Conservation (phyloP, 1,140 invertebrate genomes). For the Panulirus ornatus region DNA sequence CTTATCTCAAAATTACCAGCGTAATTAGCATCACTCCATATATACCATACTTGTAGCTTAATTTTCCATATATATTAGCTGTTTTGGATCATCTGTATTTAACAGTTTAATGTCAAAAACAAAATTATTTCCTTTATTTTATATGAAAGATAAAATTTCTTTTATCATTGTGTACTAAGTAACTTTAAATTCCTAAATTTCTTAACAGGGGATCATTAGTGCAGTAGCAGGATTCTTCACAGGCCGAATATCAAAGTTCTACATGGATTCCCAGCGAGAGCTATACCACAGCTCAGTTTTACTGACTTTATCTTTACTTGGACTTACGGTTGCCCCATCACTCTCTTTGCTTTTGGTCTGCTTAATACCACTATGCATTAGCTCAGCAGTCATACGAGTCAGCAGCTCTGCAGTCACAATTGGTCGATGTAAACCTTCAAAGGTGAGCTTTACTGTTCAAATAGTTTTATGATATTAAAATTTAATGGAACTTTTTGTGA, state of each 20-base stretch:
- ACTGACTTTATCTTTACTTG: conserved; percentile 72
- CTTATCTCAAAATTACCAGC: no score
- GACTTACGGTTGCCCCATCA: conserved; percentile 73
- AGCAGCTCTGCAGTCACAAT: conserved; percentile 77
- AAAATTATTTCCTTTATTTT: no score
- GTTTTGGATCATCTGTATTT: no score
- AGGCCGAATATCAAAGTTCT: conserved; percentile 77
- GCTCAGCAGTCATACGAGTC: conserved; percentile 77
- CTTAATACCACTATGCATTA: conserved; percentile 77
- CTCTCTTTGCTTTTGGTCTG: conserved; percentile 75
- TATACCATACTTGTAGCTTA: no score
- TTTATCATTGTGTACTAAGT: no score
- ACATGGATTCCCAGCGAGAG: conserved; percentile 76
- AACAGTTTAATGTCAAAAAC: no score
- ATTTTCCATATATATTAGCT: no score
- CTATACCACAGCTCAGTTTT: conserved; percentile 76
- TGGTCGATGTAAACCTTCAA: conserved; percentile 61
- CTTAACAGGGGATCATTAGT: conserved; percentile 76
- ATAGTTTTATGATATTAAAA: not conserved
- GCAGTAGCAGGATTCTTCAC: conserved; percentile 77
- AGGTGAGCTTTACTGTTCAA: not conserved
- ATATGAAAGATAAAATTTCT: no score
- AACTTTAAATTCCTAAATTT: no score
- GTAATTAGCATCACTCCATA: no score
- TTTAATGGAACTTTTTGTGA: not conserved